phyloP scores from a whole-genome alignment of 2,888 invertebrate genomes.

The Itoplectis maculator region DNA sequence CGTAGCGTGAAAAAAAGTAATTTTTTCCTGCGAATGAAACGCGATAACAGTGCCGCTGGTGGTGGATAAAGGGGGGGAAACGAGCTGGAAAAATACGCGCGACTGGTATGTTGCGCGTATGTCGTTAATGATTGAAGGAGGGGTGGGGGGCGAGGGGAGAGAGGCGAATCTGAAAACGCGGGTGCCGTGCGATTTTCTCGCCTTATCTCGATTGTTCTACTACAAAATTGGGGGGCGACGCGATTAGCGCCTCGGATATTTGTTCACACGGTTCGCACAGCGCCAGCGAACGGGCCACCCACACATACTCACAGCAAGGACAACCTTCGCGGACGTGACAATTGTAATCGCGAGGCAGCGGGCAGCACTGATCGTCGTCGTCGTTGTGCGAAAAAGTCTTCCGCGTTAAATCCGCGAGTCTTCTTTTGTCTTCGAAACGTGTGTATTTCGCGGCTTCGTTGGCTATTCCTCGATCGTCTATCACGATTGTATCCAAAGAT shows the following conservation, averaged over 20 bases:
- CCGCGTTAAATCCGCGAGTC: slow-evolving; percentile 59
- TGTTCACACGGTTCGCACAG: neutral
- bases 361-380: slow-evolving; percentile 49
- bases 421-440: slow-evolving; percentile 58
- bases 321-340: slow-evolving; percentile 74
- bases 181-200: no score
- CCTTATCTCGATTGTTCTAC: no score
- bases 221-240: neutral
- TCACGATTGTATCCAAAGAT: slow-evolving; percentile 72
- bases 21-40: slow-evolving; percentile 19
- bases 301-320: slow-evolving; percentile 75
- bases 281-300: neutral
- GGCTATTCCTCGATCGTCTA: slow-evolving; percentile 69
- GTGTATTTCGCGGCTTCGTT: slow-evolving; percentile 57
- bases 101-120: neutral
- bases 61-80: slow-evolving; percentile 2
- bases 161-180: neutral
- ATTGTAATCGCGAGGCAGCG: slow-evolving; percentile 69
- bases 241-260: neutral
- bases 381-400: slow-evolving; percentile 65
- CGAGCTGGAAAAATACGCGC: neutral
- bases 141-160: neutral
- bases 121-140: neutral
- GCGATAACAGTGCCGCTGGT: slow-evolving; percentile 4
- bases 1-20: slow-evolving; percentile 10